Evolutionary conservation across 2,113 vertebrate genomes (phyloP).

Genomic region (Cygnus atratus): DNA sequence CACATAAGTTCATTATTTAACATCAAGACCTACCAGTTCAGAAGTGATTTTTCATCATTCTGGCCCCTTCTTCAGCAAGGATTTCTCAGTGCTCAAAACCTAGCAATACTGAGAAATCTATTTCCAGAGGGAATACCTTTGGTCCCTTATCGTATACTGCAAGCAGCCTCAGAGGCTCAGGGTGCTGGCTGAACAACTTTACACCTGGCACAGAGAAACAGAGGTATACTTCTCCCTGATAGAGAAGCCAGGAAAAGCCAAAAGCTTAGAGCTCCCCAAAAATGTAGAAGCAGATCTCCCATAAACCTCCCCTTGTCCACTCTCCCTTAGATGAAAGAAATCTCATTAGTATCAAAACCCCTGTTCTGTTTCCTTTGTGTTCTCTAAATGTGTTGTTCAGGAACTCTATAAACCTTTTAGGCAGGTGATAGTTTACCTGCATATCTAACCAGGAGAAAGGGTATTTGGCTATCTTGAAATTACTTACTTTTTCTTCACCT

Average conservation of each 20-base stretch:
- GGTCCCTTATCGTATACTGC: background rate
- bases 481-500: background rate
- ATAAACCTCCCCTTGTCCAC: background rate
- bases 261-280: background rate
- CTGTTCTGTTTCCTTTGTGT: background rate
- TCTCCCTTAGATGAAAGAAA: background rate
- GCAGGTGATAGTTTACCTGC: background rate
- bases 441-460: background rate
- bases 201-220: background rate
- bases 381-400: background rate
- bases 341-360: background rate
- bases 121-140: background rate
- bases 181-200: background rate
- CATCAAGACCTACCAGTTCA: accelerated
- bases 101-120: background rate
- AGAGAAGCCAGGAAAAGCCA: background rate
- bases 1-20: background rate
- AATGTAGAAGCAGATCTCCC: background rate
- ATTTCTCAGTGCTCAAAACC: background rate
- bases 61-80: accelerated
- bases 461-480: background rate
- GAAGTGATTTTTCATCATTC: background rate
- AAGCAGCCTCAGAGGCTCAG: background rate
- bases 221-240: background rate
- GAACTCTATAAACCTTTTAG: background rate